Evolutionary conservation across 1,140 invertebrate species (phyloP), one percentile per base, ranked within the genome.

Genomic region (Antheraea mylitta): DNA sequence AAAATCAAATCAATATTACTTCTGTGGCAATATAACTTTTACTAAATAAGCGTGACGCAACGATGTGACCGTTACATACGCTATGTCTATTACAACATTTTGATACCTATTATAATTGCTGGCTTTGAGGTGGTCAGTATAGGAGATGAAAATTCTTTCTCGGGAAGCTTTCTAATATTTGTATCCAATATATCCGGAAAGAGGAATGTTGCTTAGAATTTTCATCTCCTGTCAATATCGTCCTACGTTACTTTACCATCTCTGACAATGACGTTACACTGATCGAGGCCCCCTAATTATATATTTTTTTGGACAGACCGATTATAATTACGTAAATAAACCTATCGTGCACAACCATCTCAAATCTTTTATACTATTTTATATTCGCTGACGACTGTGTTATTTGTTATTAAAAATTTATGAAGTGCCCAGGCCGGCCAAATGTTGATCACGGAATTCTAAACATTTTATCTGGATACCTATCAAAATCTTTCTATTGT

Each of bases 271-370:
- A 9, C 45, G 11, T 9, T 53, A 53, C 11, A 58, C n/a, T 7
- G 48, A 66, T 58, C 3, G 36, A 37, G 30, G 48, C 48, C 48
- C 22, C 30, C 48, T 66, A 58, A 66, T 30, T 38, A 37, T 36
- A 22, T 59, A 58, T 58, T 77, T 63, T 62, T 78, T 83, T 89
- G 86, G 87, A 89, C 87, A 87, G 85, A 87, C 83, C 80, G 77
- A 80, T 76, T 82, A 66, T 73, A 74, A 79, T 79, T 80, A 75
- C 67, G 73, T 75, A 76, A 76, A 75, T 76, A 74, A 79, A 76
- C 78, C 85, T 90, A 91, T 84, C 80, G 86, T 90, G 89, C 89
- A 91, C 89, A 91, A 91, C 89, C 89, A 85, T 91, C 79, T 83
- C 85, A 83, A 79, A 79, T 77, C 73, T 82, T 77, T 83, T 82